Evolutionary conservation across 2,797 vertebrate species (phyloP), one percentile per base, ranked within the genome.

Genomic region (Yasuhikotakia modesta): DNA sequence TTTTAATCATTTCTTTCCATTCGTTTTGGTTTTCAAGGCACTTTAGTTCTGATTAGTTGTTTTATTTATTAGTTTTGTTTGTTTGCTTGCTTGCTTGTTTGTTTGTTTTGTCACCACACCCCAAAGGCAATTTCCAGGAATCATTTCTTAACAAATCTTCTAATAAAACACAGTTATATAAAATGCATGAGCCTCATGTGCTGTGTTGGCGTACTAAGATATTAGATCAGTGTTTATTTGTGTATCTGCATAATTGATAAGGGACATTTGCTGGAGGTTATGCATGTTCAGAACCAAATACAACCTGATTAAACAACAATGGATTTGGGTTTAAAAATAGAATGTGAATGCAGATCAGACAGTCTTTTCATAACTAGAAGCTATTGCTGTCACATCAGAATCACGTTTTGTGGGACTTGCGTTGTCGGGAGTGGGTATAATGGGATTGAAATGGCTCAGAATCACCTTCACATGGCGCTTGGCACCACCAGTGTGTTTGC

Each of bases 191-290:
- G 32, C 39, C 52, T 63, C 61, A 55, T 63, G 52, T 35, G 64
- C 22, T 65, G 13, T 55, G 11, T 45, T 66, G 61, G 48, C 39
- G 35, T 67, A 22, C 52, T 32, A 39, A 67, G 13, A 58, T 76
- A 27, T 95, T 94, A 91, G 91, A 92, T 92, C 91, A 92, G 92
- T 92, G 91, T 95, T 96, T 94, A 92, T 93, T 93, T 90, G 91
- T 88, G 89, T 89, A 89, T 92, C 89, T 92, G 83, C 88, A 92
- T 95, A 95, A 94, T 95, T 95, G 92, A 93, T 95, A 92, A 90
- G 89, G 87, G 83, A 88, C 81, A 73, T 76, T 82, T 87, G 88
- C 86, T 83, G 55, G 70, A 60, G 65, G 45, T 57, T 66, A 6
- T 75, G 48, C 50, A 21, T 19, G 61, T 67, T 43, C 21, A 46